These are phyloP conservation scores for Barnardius zonarius DNA, from an alignment of 2,113 vertebrate species.

Conservation along the genomic window DNA sequence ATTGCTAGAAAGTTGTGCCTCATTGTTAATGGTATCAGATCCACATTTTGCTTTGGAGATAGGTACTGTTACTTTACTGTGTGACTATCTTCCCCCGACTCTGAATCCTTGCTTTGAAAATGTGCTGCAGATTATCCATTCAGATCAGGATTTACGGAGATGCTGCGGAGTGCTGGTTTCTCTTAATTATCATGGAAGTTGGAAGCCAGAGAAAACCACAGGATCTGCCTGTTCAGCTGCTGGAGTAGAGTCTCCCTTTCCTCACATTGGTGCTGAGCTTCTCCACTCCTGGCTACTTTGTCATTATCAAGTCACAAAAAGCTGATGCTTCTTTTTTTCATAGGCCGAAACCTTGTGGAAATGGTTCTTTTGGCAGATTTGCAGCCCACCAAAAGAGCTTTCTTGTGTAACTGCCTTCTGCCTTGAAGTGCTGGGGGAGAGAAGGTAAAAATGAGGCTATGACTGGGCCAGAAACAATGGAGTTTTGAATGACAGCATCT, in stretches of 20 bases:
- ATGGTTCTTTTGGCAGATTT: not conserved
- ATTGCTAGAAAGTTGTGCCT: not conserved
- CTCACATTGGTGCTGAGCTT: not conserved
- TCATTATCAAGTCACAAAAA: not conserved
- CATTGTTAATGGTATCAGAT: not conserved
- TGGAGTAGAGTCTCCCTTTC: not conserved
- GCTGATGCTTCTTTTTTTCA: not conserved
- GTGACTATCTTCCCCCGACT: not conserved
- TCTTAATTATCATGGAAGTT: not conserved
- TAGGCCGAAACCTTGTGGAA: not conserved
- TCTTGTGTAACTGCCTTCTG: not conserved
- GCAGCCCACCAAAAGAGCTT: not conserved
- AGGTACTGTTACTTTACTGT: not conserved
- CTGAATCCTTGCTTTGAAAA: slow-evolving; percentile 2
- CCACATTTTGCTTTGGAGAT: not conserved
- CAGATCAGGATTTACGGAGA: slow-evolving; percentile 13
- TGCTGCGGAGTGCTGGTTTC: not conserved
- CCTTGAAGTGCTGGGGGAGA: not conserved
- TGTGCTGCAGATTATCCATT: not conserved
- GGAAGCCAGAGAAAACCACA: not conserved
- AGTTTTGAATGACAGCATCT: not conserved
- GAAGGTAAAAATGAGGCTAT: not conserved
- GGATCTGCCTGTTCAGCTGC: not conserved
- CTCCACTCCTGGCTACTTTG: not conserved
- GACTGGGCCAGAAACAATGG: not conserved